These are phyloP conservation scores for Tipula confusa DNA, from an alignment of 2,888 invertebrate genomes.

Conservation along the genomic window DNA sequence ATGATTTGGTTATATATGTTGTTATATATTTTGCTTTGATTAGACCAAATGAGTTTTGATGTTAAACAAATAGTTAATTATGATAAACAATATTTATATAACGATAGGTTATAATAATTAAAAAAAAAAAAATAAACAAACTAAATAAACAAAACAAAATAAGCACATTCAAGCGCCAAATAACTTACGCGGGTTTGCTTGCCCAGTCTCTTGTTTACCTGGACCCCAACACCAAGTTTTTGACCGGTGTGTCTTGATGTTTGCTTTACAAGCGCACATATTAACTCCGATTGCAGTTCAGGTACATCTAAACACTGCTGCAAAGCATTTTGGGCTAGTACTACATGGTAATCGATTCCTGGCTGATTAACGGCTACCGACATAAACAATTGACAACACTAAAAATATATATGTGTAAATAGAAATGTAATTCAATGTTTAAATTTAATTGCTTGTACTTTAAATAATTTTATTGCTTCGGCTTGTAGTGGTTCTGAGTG, in stretches of 20 bases:
- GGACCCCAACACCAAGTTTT: constrained; percentile 79
- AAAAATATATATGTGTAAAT: constrained; percentile 39
- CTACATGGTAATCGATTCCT: constrained; percentile 96
- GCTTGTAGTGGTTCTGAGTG: constrained; percentile 83
- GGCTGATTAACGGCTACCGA: constrained; percentile 93
- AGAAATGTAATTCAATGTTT: constrained; percentile 33
- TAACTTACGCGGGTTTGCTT: constrained; percentile 63
- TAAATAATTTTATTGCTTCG: constrained; percentile 90
- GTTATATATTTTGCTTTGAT: background rate
- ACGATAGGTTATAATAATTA: background rate
- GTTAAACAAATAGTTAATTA: constrained; percentile 12
- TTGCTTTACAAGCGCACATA: constrained; percentile 86
- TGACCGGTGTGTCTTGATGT: constrained; percentile 80
- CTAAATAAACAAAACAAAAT: constrained; percentile 10
- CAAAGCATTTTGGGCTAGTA: constrained; percentile 91
- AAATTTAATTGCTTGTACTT: constrained; percentile 54
- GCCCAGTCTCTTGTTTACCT: constrained; percentile 70
- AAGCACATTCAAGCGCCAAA: constrained; percentile 40
- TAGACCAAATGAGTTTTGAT: background rate
- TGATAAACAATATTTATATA: background rate
- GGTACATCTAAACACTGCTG: constrained; percentile 85
- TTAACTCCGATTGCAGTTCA: constrained; percentile 90
- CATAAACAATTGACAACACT: constrained; percentile 95
- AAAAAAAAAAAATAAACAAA: background rate
- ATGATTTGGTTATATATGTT: background rate